Base-by-base conservation (phyloP, 2,113 vertebrate species). In the Rhinolophus sinicus region DNA sequence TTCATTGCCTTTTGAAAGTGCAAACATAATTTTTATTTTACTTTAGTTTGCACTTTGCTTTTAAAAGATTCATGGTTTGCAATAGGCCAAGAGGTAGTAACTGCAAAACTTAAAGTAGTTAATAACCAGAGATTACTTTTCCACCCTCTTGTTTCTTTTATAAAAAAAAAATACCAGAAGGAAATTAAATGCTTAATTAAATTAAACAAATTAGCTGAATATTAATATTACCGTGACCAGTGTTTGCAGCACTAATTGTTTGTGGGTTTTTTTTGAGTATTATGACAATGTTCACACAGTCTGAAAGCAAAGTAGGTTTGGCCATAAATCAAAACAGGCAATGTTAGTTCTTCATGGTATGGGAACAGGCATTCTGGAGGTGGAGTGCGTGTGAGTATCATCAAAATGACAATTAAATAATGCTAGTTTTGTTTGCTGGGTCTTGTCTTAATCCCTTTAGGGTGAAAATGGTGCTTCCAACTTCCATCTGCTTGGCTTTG, bases 171-270 rank as follows among this genome's bases (percentile, higher is more conserved):
- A 88, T 4, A 72, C n/a, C 95, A 96, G 92, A 97, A 93, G 90
- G 78, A 96, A 95, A 94, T 89, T 75, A 97, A 93, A 95, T 94
- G 56, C 76, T 88, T 92, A 67, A 90, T 97, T 97, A 97, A 92
- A 94, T 95, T 82, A 94, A 95, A 86, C 83, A 90, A 89, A 87
- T 96, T 85, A 94, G 35, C 30, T 89, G 64, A 93, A 75, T 52
- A 77, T 38, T 92, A 70, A 73, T 84, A 84, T 91, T 88, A 93
- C 56, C 64, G 81, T 1, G 10, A 77, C 28, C 9, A 28, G 24
- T 60, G 10, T 90, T 93, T 78, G 75, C 30, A 83, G 22, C 54
- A 72, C 91, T 96, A 89, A 92, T 87, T 92, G 72, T 65, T 64
- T 60, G 58, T 24, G 21, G 18, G 19, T 58, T 22, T 58, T 96